phyloP scores from a whole-genome alignment of 2,113 vertebrate species.

The Sisor rabdophorus region DNA sequence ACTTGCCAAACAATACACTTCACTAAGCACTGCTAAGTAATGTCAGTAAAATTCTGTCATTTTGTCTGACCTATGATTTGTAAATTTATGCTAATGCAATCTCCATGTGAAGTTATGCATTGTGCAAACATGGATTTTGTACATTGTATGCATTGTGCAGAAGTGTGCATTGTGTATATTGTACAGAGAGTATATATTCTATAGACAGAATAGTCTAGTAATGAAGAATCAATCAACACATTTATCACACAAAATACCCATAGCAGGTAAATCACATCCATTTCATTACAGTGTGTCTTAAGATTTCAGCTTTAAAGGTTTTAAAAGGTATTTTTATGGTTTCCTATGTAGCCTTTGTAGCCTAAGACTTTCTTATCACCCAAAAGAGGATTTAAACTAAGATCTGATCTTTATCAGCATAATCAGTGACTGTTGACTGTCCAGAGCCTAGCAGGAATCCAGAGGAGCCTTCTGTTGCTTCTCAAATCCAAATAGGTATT shows the following conservation, averaged over 20 bases:
- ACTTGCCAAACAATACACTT: neutral
- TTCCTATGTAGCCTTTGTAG: neutral
- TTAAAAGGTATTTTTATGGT: neutral
- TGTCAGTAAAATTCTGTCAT: neutral
- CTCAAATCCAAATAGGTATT: slow-evolving; percentile 6
- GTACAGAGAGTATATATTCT: too few species aligned
- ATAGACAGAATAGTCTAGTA: too few species aligned
- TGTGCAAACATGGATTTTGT: too few species aligned
- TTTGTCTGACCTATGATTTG: neutral
- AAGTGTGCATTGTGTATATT: too few species aligned
- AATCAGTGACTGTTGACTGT: neutral
- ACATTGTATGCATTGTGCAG: too few species aligned
- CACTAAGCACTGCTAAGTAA: neutral
- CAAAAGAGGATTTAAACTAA: neutral
- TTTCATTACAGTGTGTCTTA: neutral
- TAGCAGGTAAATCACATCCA: neutral
- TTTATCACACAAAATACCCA: too few species aligned
- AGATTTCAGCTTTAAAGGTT: neutral
- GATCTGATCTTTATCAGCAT: slow-evolving; percentile 19
- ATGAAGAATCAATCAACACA: neutral
- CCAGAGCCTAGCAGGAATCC: neutral
- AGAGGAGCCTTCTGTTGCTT: slow-evolving; percentile 10
- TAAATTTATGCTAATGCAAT: too few species aligned
- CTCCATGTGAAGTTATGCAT: too few species aligned
- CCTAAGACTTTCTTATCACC: neutral